Evolutionary conservation across 1,140 invertebrate species (phyloP), one percentile per base, ranked within the genome.

Genomic region (Prorops nasuta): DNA sequence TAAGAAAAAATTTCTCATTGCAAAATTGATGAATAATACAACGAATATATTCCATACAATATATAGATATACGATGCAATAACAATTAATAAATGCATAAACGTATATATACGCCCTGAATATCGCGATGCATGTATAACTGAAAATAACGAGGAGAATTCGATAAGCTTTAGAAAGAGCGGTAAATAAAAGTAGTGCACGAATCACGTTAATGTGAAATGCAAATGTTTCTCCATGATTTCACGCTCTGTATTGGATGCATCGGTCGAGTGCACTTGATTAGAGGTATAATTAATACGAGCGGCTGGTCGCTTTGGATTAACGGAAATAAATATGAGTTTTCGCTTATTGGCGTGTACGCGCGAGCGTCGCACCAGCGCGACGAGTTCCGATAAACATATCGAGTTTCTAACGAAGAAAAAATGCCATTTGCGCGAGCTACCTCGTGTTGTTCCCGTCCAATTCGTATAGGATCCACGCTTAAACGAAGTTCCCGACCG

Each of bases 281-380:
- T 4, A 6, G 4, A 10, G 24, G 4, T 28, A 28, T 28, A 28
- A 28, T 28, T 28, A 10, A 28, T 28, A 28, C 24, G 24, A 28
- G 10, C 4, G 24, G 4, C 4, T 10, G 24, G 4, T 4, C 24
- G 4, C 24, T 32, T 14, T n/a, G 20, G 15, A 31, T 31, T 44
- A 52, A 50, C 52, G 45, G 38, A 56, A 56, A 61, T 60, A 54
- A 61, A 60, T 54, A 43, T 46, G 52, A 60, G 42, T 10, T n/a
- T 51, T 56, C 49, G 44, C 46, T 60, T 43, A 53, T 52, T 49
- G 51, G 35, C 28, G 58, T 22, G 24, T 28, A 4, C 24, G 10
- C 24, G 4, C 24, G 24, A 28, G 4, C 24, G 24, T 10, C n/a
- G n/a, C n/a, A n/a, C n/a, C n/a, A n/a, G n/a, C n/a, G 46, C 37